Evolutionary conservation across 2,113 vertebrate species (phyloP), one percentile per base, ranked within the genome.

Genomic region (Tor tambroides): DNA sequence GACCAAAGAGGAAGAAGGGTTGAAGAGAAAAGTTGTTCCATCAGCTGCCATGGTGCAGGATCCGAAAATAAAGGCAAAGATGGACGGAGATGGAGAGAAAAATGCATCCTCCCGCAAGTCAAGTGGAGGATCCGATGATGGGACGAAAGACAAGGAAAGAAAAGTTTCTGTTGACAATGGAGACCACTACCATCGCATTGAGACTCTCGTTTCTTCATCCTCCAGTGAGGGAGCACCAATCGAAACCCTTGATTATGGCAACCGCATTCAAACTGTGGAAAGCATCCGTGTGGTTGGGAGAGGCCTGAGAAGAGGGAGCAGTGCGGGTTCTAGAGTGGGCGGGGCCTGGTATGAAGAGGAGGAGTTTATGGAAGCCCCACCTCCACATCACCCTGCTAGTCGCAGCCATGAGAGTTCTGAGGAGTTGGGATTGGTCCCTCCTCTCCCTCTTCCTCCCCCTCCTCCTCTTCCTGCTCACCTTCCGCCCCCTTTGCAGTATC

Each of bases 261-360:
- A 94, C 86, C 97, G 97, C 0, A 99, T 99, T 90, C 97, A 98
- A 94, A 99, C 97, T 0, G 97, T 99, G 84, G 98, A 99, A 88
- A 97, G 97, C 91, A 96, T 99, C 83, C 96, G 97, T 0, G 94
- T 97, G 38, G 94, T 97, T 86, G 97, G 96, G 49, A 96, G 96
- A 80, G 96, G 96, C 5, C 94, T 86, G 32, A 95, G 97, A 46
- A 96, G 96, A 85, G 95, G 94, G 0, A 94, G 93, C 46, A 94
- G 92, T 17, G 17, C 88, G 0, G 87, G 90, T 1, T 10, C 90
- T n/a, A 92, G 93, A 0, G 94, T 92, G 0, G 92, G 83, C 28
- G 92, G 87, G 0, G 91, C 92, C 92, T 96, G 94, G 95, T 96
- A 94, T 2, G 94, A 95, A 88, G 95, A 94, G 87, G 94, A 94